These are phyloP conservation scores for Thalassoma bifasciatum DNA, from an alignment of 2,113 vertebrate genomes.

Conservation along the genomic window DNA sequence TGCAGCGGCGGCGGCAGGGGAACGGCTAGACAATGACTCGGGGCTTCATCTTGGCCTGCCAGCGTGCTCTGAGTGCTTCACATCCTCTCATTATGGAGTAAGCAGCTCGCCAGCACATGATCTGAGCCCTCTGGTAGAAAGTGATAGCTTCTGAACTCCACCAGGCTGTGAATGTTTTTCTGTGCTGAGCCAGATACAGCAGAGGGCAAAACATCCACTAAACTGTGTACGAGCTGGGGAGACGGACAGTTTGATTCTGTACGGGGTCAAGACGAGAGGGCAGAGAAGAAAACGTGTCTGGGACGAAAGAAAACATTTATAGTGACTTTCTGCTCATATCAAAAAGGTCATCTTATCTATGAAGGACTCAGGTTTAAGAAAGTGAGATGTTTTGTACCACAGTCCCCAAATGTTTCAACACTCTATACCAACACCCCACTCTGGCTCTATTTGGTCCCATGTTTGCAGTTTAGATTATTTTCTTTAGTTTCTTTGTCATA, in stretches of 20 bases:
- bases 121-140: constrained; percentile 49
- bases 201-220: constrained; percentile 2
- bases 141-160: constrained; percentile 31
- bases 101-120: constrained; percentile 44
- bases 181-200: constrained; percentile 5
- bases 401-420: too few relatives aligned
- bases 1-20: constrained; percentile 28
- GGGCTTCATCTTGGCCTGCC: constrained; percentile 34
- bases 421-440: too few relatives aligned
- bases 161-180: constrained; percentile 8
- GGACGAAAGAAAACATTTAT: too few relatives aligned
- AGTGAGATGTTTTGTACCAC: not conserved
- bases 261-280: not conserved
- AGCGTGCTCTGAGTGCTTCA: constrained; percentile 23
- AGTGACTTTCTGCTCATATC: not conserved
- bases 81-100: constrained; percentile 38
- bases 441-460: too few relatives aligned
- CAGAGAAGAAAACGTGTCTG: too few relatives aligned
- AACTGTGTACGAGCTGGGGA: not conserved
- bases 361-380: not conserved
- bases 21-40: constrained; percentile 43
- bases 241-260: constrained; percentile 13
- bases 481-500: too few relatives aligned
- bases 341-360: not conserved
- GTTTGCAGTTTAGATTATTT: too few relatives aligned